phyloP scores from a whole-genome alignment of 2,888 invertebrate species.

The Stenichneumon culpator region DNA sequence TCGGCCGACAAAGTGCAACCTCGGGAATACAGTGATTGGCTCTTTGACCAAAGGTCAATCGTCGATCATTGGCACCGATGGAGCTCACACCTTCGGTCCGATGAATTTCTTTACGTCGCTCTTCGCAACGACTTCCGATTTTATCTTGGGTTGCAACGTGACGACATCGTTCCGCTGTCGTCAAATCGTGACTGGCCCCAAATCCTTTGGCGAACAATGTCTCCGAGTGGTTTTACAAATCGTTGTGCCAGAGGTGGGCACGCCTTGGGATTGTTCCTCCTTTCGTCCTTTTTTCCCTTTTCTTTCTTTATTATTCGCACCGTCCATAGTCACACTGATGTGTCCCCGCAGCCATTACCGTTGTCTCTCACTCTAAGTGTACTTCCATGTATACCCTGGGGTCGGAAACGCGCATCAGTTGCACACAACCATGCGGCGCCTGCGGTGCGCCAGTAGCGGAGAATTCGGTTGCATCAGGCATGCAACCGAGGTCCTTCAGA shows the following conservation, averaged over 20 bases:
- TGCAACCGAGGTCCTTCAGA: slow-evolving; percentile 2
- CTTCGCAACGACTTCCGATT: background rate
- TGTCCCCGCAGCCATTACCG: slow-evolving; percentile 55
- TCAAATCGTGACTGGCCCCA: background rate
- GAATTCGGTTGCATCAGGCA: slow-evolving; percentile 39
- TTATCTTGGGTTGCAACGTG: background rate
- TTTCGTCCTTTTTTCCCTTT: background rate
- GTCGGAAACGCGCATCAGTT: slow-evolving; percentile 66
- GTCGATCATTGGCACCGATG: background rate
- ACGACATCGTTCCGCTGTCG: background rate
- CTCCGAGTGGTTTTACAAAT: background rate
- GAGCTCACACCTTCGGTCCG: background rate
- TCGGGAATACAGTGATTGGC: background rate
- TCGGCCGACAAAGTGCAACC: background rate
- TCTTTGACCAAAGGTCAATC: background rate
- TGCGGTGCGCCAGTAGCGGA: slow-evolving; percentile 37
- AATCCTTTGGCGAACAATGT: background rate
- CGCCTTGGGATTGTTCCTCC: background rate
- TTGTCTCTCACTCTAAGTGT: slow-evolving; percentile 74
- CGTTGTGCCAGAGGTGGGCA: background rate
- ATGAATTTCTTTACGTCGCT: background rate
- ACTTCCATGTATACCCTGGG: slow-evolving; percentile 79
- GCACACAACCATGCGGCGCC: slow-evolving; percentile 18
- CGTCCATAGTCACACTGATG: slow-evolving; percentile 37
- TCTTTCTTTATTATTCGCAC: background rate